Conservation (phyloP, 2,113 vertebrate species). For the Carollia perspicillata region DNA sequence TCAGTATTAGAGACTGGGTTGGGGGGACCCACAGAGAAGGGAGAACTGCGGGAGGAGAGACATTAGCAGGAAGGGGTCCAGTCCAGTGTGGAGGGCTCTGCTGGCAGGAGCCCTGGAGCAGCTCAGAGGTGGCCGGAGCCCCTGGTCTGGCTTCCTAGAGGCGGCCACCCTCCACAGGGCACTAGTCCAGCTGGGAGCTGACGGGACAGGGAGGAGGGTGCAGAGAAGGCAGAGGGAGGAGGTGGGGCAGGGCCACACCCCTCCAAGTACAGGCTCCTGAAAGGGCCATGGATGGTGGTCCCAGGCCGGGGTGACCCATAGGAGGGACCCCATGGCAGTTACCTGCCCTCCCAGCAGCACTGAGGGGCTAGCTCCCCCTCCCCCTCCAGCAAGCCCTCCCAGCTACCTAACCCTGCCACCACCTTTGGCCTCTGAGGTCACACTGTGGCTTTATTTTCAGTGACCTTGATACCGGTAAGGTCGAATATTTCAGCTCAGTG, state of each 20-base stretch:
- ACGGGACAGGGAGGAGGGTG: not conserved
- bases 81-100: not conserved
- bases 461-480: not conserved
- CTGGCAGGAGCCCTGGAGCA: not conserved
- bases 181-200: not conserved
- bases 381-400: not conserved
- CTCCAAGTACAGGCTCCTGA: not conserved
- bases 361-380: not conserved
- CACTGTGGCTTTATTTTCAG: not conserved
- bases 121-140: not conserved
- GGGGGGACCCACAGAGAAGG: not conserved
- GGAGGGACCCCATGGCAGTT: not conserved
- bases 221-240: not conserved
- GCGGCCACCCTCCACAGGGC: not conserved
- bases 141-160: not conserved
- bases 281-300: not conserved
- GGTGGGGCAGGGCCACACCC: not conserved
- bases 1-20: accelerated
- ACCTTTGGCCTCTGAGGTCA: not conserved
- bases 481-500: not conserved
- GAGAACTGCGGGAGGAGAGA: accelerated
- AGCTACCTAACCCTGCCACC: accelerated
- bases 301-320: not conserved
- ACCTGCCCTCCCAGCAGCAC: not conserved
- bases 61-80: not conserved